Base-by-base conservation (phyloP, 2,888 invertebrate genomes). In the Lasioglossum villosulum region DNA sequence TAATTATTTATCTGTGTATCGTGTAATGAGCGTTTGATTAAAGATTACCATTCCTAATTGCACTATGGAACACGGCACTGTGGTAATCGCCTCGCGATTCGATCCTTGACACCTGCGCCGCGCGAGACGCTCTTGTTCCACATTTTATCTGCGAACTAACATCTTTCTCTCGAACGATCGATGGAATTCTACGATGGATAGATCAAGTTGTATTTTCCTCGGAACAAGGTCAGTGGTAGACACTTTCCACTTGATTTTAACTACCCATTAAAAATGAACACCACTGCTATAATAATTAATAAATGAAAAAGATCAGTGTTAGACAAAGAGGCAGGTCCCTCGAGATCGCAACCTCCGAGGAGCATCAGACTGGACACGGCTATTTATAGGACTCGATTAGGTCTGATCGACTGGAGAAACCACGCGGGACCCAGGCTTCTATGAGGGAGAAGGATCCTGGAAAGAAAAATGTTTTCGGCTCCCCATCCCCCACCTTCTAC, bases 361-460 rank as follows among this genome's bases (percentile, higher is more conserved):
- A 91, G 83, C 90, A 91, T 93, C 91, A 5, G 91, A 92, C 91
- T 92, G 88, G 87, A 88, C 88, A 81, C 80, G 80, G 90, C 92
- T 94, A 94, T 94, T 94, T 94, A 94, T 94, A 94, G 93, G 78
- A 78, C 87, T 90, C 92, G 94, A 94, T 94, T 94, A 94, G 89
- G 92, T 88, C 86, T 87, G 92, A 92, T 92, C 91, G 90, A 85
- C 80, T 75, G 88, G 85, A 89, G 89, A 89, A 90, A 88, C 77
- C 89, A 79, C 88, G 59, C 84, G 84, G 74, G 73, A 73, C 39
- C 63, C 72, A 39, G 71, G 63, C 76, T 84, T 78, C 72, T 66
- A 75, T 70, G 37, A 78, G 45, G 59, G 66, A 52, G 45, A 78
- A 83, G 78, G 63, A 75, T 79, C 59, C 52, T 37, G 71, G 42